phyloP scores from a whole-genome alignment of 2,113 vertebrate species.

The Epinephelus lanceolatus region DNA sequence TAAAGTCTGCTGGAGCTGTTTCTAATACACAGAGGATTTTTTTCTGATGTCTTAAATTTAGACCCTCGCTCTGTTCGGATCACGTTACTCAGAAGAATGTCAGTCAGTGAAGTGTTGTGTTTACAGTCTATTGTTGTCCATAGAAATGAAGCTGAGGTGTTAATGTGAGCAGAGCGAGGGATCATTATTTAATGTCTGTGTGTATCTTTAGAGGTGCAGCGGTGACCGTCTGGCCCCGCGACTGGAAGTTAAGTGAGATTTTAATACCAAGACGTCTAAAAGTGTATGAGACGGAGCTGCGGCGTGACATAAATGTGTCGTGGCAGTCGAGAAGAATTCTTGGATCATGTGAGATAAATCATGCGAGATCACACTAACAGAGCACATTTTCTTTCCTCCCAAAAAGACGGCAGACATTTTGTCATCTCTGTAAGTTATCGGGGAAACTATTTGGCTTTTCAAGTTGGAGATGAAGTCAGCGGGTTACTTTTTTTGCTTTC shows the following conservation, averaged over 20 bases:
- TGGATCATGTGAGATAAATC: slow-evolving; percentile 59
- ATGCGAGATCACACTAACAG: not conserved
- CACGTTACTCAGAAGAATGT: too few species aligned
- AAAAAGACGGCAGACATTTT: slow-evolving; percentile 31
- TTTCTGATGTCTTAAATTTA: too few species aligned
- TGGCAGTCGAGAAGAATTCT: slow-evolving; percentile 37
- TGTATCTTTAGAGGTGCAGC: not conserved
- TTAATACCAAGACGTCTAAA: slow-evolving; percentile 42
- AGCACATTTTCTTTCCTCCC: slow-evolving; percentile 10
- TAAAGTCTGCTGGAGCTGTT: too few species aligned
- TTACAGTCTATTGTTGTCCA: too few species aligned
- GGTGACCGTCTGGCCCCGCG: not conserved
- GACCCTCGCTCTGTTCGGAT: too few species aligned
- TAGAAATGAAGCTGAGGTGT: too few species aligned
- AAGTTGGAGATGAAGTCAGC: slow-evolving; percentile 48
- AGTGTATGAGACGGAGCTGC: slow-evolving; percentile 32
- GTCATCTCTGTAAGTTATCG: slow-evolving; percentile 30
- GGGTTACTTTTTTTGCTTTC: slow-evolving; percentile 44
- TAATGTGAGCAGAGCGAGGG: too few species aligned
- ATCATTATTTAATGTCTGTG: not conserved
- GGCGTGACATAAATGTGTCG: slow-evolving; percentile 17
- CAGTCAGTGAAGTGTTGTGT: too few species aligned
- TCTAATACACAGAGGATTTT: too few species aligned
- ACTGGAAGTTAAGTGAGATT: slow-evolving; percentile 32
- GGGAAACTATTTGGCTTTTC: slow-evolving; percentile 25